These are phyloP conservation scores for Morus bassanus DNA, from an alignment of 2,797 vertebrate species.

Conservation along the genomic window DNA sequence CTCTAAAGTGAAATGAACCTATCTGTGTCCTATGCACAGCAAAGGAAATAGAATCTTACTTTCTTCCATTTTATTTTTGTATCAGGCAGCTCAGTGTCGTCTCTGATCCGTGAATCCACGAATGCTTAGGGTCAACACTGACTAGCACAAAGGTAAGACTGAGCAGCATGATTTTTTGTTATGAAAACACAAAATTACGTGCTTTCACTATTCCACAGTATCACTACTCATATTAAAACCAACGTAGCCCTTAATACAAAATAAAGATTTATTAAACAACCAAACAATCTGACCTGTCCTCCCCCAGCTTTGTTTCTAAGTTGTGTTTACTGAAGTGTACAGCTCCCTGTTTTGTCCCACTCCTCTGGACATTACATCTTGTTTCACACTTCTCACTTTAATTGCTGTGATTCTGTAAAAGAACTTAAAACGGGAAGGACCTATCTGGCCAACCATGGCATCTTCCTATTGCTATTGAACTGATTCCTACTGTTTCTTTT, in stretches of 20 bases:
- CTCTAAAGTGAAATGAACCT: not conserved
- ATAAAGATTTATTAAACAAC: not conserved
- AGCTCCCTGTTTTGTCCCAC: not conserved
- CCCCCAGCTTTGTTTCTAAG: not conserved
- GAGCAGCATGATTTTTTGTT: not conserved
- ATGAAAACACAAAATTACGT: not conserved
- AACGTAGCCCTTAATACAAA: not conserved
- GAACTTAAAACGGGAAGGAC: not conserved
- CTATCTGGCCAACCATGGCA: not conserved
- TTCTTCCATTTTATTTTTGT: not conserved
- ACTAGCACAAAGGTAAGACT: not conserved
- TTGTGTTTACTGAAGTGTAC: not conserved
- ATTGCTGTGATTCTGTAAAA: not conserved
- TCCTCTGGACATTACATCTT: not conserved
- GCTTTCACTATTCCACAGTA: not conserved
- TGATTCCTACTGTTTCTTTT: not conserved
- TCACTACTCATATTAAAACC: not conserved
- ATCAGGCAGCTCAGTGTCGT: not conserved
- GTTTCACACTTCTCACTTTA: not conserved
- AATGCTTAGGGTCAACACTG: not conserved
- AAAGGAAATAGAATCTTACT: not conserved
- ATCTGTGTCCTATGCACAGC: not conserved
- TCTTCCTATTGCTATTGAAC: not conserved
- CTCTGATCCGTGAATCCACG: not conserved
- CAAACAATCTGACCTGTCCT: not conserved